phyloP scores from a whole-genome alignment of 30 jellyfish, hydroid and myxozoan genomes.

The Turritopsis dohrnii region DNA sequence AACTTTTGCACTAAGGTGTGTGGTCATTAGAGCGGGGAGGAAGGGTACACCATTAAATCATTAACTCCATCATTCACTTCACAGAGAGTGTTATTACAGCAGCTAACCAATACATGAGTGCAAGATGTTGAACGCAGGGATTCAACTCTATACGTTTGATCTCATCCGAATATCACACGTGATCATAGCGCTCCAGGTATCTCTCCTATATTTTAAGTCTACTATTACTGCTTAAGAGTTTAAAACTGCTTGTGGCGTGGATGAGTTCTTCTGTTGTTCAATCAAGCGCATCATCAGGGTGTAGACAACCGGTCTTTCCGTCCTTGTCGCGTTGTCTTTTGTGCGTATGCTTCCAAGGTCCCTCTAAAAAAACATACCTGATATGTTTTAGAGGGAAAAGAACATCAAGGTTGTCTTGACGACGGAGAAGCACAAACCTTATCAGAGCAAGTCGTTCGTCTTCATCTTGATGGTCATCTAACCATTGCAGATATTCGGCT shows the following conservation, averaged over 20 bases:
- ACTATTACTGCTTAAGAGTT: no score
- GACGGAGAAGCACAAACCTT: constrained; percentile 5
- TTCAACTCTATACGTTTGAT: no score
- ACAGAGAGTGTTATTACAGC: no score
- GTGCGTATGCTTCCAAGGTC: constrained; percentile 36
- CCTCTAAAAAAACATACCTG: constrained; percentile 15
- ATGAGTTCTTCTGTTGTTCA: neutral
- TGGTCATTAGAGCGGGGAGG: no score
- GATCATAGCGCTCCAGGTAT: no score
- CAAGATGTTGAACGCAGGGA: no score
- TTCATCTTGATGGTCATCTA: constrained; percentile 62
- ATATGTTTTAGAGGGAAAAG: neutral
- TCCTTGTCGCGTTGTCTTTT: constrained; percentile 16
- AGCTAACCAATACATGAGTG: no score
- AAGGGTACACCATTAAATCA: no score
- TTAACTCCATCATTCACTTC: no score
- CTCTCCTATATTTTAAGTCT: no score
- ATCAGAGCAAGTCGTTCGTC: constrained; percentile 53
- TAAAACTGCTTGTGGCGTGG: neutral
- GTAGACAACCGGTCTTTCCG: neutral
- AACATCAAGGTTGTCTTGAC: neutral
- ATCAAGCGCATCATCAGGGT: constrained; percentile 1
- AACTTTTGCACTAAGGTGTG: no score
- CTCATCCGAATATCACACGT: no score
- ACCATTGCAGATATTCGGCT: constrained; percentile 73